phyloP scores from a whole-genome alignment of 2,113 vertebrate genomes.

The Lepus americanus region DNA sequence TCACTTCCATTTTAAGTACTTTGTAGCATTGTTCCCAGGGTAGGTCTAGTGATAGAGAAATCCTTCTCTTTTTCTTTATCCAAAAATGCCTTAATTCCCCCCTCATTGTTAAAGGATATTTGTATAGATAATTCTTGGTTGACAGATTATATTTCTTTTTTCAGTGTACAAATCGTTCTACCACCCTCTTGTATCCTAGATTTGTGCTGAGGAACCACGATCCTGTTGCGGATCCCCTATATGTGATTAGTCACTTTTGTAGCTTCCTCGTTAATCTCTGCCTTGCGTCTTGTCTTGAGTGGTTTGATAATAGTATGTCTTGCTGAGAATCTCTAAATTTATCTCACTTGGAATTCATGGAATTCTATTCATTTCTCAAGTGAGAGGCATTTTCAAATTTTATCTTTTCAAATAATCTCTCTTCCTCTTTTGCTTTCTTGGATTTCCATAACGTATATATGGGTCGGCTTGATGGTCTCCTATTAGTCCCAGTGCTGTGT shows the following conservation, averaged over 20 bases:
- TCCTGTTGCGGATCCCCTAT: background rate
- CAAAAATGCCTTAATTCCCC: background rate
- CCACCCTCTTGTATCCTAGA: background rate
- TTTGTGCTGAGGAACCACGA: background rate
- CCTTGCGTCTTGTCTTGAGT: background rate
- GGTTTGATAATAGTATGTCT: background rate
- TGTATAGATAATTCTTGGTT: background rate
- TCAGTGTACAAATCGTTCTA: background rate
- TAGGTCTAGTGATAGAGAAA: background rate
- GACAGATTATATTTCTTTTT: background rate
- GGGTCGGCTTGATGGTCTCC: background rate
- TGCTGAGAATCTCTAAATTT: background rate
- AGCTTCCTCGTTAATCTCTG: background rate
- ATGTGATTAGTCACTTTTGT: background rate
- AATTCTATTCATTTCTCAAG: slow-evolving; percentile 11
- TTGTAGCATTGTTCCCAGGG: background rate
- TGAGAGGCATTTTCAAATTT: background rate
- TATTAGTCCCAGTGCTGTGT: background rate
- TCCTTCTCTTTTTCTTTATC: background rate
- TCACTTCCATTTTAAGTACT: background rate
- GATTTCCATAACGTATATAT: background rate
- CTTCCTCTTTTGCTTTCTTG: background rate
- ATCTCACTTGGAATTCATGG: background rate
- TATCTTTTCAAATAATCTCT: background rate
- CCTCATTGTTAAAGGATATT: background rate